Base-by-base conservation (phyloP, 2,888 invertebrate species). In the Saturnia pavonia region DNA sequence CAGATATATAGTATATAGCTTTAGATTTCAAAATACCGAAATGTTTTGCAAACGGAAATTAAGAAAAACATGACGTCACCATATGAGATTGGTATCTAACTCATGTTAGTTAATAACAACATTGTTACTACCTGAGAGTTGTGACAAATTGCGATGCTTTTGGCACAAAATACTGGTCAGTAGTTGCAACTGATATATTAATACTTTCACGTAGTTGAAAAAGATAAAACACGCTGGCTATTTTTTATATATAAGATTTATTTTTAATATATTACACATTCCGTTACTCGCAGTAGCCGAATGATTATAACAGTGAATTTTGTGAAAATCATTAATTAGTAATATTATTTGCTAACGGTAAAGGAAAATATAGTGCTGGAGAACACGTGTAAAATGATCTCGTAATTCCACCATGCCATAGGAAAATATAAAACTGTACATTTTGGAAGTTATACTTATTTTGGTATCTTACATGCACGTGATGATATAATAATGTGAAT, bases 101-200 rank as follows among this genome's bases (percentile, higher is more conserved):
- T 57, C 57, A 57, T 57, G 57, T 14, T 57, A 54, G 25, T 57
- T 25, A 57, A 27, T 25, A 3, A 57, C 11, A 12, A 57, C 14
- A 57, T 57, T 57, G 25, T 57, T 57, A 57, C 25, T 57, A 25
- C 57, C 57, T 57, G 57, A 57, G 57, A 57, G 22, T 25, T 57
- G 57, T 57, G 57, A 57, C 57, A 57, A 57, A 57, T 25, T 57
- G 14, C 25, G 57, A 57, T 57, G 57, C 25, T 27, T 57, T 57
- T 57, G 57, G 57, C 57, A 57, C 57, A 25, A 57, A 22, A 57
- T 57, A 57, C 25, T 57, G 22, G 57, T 57, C 25, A 57, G 11
- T 57, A 57, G 25, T 57, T 57, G 25, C 25, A 57, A 25, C 57
- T 25, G 12, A 25, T 57, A 14, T 57, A 57, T 25, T 25, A 57